These are phyloP conservation scores for Carduelis carduelis DNA, from an alignment of 2,797 vertebrate species.

Conservation along the genomic window DNA sequence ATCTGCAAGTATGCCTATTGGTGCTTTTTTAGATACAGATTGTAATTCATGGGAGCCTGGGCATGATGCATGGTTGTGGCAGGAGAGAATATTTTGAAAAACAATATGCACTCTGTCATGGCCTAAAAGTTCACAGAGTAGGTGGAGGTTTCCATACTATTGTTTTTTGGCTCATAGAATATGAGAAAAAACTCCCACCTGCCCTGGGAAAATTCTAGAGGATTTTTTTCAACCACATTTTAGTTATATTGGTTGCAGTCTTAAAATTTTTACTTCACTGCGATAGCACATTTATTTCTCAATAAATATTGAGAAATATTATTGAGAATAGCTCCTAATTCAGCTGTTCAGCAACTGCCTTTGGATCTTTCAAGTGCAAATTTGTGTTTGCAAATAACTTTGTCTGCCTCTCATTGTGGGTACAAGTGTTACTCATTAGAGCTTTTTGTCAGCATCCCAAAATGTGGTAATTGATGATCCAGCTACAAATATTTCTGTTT, in stretches of 20 bases:
- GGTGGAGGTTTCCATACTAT: neutral
- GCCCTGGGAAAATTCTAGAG: neutral
- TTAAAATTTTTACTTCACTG: neutral
- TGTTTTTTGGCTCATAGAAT: neutral
- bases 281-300: neutral
- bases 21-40: neutral
- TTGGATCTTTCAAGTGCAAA: neutral
- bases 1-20: neutral
- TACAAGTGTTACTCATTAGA: constrained; percentile 39
- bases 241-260: neutral
- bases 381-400: constrained; percentile 19
- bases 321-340: neutral
- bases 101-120: neutral
- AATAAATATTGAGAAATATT: neutral
- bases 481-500: neutral
- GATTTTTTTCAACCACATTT: neutral
- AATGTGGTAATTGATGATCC: neutral
- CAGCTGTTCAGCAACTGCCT: neutral
- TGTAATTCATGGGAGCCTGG: neutral
- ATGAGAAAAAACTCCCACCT: neutral
- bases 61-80: neutral
- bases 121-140: neutral
- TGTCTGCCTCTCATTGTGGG: neutral
- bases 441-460: neutral
- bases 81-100: neutral